phyloP scores from a whole-genome alignment of 2,797 vertebrate species.

The Kryptopterus vitreolus region DNA sequence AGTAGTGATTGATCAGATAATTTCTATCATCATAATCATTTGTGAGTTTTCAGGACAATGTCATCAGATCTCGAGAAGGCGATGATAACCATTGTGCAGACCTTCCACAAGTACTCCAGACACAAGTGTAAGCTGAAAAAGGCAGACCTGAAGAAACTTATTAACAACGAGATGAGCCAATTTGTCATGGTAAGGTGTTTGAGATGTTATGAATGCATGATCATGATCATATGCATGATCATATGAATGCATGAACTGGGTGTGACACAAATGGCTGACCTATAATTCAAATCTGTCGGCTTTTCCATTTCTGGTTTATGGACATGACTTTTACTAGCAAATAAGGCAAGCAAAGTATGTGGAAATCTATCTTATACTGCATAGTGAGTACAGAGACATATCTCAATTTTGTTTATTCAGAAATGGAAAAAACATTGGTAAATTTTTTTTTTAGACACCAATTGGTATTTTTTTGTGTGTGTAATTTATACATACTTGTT shows the following conservation, averaged over 20 bases:
- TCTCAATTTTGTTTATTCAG: too few species aligned
- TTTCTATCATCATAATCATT: neutral
- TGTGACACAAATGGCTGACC: too few species aligned
- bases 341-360: slow-evolving; percentile 11
- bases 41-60: slow-evolving; percentile 38
- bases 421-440: too few species aligned
- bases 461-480: too few species aligned
- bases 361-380: neutral
- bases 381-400: neutral
- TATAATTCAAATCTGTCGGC: neutral
- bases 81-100: slow-evolving; percentile 68
- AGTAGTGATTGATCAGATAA: neutral
- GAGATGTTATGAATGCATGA: neutral
- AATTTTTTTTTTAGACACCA: too few species aligned
- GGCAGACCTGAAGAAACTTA: slow-evolving; percentile 71
- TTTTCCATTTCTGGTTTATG: slow-evolving; percentile 2
- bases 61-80: slow-evolving; percentile 70
- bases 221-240: too few species aligned
- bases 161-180: slow-evolving; percentile 74
- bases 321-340: slow-evolving; percentile 20
- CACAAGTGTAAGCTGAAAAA: slow-evolving; percentile 72
- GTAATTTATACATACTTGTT: neutral
- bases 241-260: neutral
- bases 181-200: slow-evolving; percentile 68
- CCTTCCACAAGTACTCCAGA: slow-evolving; percentile 75